Evolutionary conservation across 2,888 invertebrate genomes (phyloP).

Genomic region (Notodonta ziczac): DNA sequence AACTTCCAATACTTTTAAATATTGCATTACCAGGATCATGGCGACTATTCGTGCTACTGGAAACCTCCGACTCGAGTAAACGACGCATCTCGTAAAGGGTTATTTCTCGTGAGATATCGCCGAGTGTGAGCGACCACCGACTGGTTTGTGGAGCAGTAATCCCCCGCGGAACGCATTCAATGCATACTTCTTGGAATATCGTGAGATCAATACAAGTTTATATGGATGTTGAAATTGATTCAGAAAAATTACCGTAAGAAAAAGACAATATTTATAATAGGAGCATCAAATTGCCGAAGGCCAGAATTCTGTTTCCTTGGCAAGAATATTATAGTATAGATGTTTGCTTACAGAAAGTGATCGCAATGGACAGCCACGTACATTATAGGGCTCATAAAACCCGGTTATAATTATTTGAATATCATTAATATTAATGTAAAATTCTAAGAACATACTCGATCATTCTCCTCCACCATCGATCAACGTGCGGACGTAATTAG

Average conservation of each 20-base stretch:
- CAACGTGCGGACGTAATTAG: constrained; percentile 1
- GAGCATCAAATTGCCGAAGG: too few relatives aligned
- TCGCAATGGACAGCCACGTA: too few relatives aligned
- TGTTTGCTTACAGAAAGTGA: too few relatives aligned
- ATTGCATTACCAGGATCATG: background rate
- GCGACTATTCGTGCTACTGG: background rate
- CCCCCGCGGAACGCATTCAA: background rate
- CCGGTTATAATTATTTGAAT: constrained; percentile 8
- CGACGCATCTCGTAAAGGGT: background rate
- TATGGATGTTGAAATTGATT: background rate
- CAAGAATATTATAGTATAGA: background rate
- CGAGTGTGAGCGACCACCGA: constrained; percentile 19
- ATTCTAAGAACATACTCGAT: background rate
- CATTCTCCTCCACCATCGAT: constrained; percentile 1
- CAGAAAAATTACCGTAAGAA: too few relatives aligned
- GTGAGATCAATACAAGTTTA: constrained; percentile 1
- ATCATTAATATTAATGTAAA: background rate
- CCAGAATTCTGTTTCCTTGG: background rate
- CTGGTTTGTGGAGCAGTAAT: constrained; percentile 27
- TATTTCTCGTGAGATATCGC: constrained; percentile 31
- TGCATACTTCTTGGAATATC: background rate
- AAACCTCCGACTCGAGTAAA: background rate
- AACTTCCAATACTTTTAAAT: too few relatives aligned
- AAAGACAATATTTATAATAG: too few relatives aligned
- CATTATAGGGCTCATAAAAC: constrained; percentile 1